phyloP scores from a whole-genome alignment of 1,140 invertebrate genomes.

The Chelonus insularis region DNA sequence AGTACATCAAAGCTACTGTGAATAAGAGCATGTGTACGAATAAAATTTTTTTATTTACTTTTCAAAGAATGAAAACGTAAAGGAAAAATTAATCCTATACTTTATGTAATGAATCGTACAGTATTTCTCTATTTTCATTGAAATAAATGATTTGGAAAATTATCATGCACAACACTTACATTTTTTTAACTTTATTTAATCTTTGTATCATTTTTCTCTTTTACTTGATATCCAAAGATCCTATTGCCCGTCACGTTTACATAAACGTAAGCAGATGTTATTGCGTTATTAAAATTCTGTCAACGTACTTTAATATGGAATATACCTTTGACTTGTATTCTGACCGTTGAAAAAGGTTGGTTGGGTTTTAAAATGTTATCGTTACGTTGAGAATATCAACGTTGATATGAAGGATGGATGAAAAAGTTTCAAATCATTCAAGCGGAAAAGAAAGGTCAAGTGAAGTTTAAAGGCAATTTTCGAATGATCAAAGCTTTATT shows the following conservation, averaged over 20 bases:
- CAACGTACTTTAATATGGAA: neutral
- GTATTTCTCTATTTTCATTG: no score
- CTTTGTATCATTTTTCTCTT: neutral
- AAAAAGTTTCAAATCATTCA: no score
- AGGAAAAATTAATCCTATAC: no score
- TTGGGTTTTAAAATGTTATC: neutral
- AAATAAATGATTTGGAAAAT: no score
- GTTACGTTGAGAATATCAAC: no score
- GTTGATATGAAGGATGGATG: no score
- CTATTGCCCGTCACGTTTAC: neutral
- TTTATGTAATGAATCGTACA: no score
- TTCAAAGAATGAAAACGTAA: neutral
- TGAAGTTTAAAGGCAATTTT: no score
- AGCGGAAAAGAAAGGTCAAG: no score
- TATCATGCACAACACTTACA: no score
- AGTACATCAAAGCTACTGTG: slow-evolving; percentile 10
- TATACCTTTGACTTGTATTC: neutral
- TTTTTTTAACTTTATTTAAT: no score
- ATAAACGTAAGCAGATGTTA: neutral
- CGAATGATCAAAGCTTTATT: no score
- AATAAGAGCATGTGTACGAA: neutral
- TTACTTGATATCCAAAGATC: neutral
- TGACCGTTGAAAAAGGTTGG: neutral
- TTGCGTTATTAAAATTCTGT: slow-evolving; percentile 1
- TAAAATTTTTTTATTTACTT: neutral